Evolutionary conservation across 1,140 invertebrate species (phyloP), one percentile per base, ranked within the genome.

Genomic region (Bombus superbus): DNA sequence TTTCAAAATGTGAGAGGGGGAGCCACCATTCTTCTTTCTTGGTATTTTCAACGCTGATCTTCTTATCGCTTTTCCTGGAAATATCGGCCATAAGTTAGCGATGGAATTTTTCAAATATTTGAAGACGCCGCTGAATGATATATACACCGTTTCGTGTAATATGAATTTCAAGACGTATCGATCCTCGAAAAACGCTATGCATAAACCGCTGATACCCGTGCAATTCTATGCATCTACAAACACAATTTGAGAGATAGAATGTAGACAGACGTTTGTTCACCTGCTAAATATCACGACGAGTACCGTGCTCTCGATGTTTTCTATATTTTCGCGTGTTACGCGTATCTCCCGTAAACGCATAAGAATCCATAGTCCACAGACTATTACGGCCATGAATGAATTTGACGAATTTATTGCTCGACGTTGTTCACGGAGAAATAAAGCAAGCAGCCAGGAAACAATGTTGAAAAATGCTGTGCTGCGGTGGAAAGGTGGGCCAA

Each of bases 1-100:
- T 91, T 91, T 64, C 81, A 68, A 91, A 92, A 89, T 66, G 62
- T 80, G 40, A 62, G 11, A n/a, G 59, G 28, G 28, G 59, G 11
- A 11, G 10, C n/a, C 18, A 32, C 73, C n/a, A 15, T 62, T 28
- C 25, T 38, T 15, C 18, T 47, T 15, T 13, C 11, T 42, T 44
- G 35, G 32, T 11, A 64, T 68, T 15, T 44, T 74, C 35, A 1
- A 62, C n/a, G 59, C 5, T 22, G 5, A 53, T 53, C 47, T 15
- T 35, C 35, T 44, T 77, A 73, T 35, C 72, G 25, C 18, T 32
- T 28, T n/a, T 77, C 42, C 8, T 68, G 35, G 9, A 25, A 28
- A 22, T 28, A 42, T 40, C 59, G 44, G n/a, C n/a, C 32, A n/a
- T 44, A 15, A 59, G n/a, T 73, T 47, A 42, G 22, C n/a, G 9